Percentiles rank a stretch among this genome's conserved stretches.
phyloP scores from a whole-genome alignment of 2,888 invertebrate species.

The Lycophotia porphyrea region DNA sequence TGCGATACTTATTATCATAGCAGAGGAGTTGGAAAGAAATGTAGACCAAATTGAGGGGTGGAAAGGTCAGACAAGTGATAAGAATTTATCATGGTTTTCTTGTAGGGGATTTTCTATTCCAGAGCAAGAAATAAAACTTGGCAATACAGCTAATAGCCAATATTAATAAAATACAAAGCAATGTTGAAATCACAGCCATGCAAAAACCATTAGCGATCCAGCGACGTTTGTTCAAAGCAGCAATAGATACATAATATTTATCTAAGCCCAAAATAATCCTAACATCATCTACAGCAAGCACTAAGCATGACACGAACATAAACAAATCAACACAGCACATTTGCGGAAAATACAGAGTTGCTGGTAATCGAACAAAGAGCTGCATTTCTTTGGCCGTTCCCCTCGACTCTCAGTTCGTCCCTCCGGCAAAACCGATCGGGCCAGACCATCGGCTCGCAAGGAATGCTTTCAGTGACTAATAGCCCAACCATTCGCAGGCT shows the following conservation, averaged over 20 bases:
- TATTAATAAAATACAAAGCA: neutral
- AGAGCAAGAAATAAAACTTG: neutral
- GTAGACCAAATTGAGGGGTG: neutral
- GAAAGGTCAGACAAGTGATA: neutral
- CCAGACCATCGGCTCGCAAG: slow-evolving; percentile 80
- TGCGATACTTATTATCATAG: slow-evolving; percentile 35
- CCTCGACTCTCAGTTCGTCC: slow-evolving; percentile 60
- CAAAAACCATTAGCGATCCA: neutral
- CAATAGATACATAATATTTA: neutral
- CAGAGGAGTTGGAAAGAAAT: slow-evolving; percentile 7
- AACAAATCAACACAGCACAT: slow-evolving; percentile 45
- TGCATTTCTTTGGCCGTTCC: slow-evolving; percentile 65
- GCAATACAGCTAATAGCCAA: neutral
- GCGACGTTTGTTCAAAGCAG: neutral
- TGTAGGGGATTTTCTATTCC: neutral
- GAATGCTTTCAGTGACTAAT: slow-evolving; percentile 89
- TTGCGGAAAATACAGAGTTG: slow-evolving; percentile 57
- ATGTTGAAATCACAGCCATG: neutral
- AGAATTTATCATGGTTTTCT: neutral
- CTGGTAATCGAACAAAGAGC: slow-evolving; percentile 58
- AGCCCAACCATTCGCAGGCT: slow-evolving; percentile 78
- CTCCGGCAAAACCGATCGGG: slow-evolving; percentile 61
- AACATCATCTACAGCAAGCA: slow-evolving; percentile 12
- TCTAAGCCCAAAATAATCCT: slow-evolving; percentile 21
- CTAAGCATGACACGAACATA: slow-evolving; percentile 26